phyloP scores from a whole-genome alignment of 2,888 invertebrate genomes.

The Cheilosia urbana region DNA sequence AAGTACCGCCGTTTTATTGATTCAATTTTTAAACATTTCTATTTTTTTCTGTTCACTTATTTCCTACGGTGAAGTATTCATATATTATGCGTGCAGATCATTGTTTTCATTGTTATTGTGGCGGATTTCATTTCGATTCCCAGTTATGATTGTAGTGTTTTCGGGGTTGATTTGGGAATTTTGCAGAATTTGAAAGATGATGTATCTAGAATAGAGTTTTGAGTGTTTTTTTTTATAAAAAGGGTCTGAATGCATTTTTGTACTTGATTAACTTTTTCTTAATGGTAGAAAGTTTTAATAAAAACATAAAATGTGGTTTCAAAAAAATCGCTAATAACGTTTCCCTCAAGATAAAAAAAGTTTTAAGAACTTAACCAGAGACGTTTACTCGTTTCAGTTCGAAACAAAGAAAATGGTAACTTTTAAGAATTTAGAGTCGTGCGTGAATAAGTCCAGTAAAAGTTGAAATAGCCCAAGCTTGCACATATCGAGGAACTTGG shows the following conservation, averaged over 20 bases:
- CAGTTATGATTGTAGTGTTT: slow-evolving; percentile 68
- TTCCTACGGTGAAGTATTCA: slow-evolving; percentile 18
- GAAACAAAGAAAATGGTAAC: too few species aligned
- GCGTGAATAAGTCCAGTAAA: too few species aligned
- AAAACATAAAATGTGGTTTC: background rate
- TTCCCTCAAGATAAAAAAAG: too few species aligned
- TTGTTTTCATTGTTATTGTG: slow-evolving; percentile 61
- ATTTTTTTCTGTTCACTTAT: slow-evolving; percentile 28
- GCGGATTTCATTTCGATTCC: slow-evolving; percentile 66
- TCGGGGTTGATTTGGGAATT: slow-evolving; percentile 70
- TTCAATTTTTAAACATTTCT: slow-evolving; percentile 35
- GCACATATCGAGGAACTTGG: too few species aligned
- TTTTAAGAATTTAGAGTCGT: too few species aligned
- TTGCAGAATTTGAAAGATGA: slow-evolving; percentile 75
- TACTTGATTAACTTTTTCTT: slow-evolving; percentile 21
- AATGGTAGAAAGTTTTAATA: background rate
- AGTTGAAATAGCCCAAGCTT: too few species aligned
- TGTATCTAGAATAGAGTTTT: slow-evolving; percentile 73
- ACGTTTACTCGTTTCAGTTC: too few species aligned
- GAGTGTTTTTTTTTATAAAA: slow-evolving; percentile 56
- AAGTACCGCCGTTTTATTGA: slow-evolving; percentile 4
- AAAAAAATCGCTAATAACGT: too few species aligned
- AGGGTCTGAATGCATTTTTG: slow-evolving; percentile 48
- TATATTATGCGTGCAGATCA: slow-evolving; percentile 46
- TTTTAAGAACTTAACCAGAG: too few species aligned